A percentile compares a stretch with the other conserved stretches of the same genome.
These are phyloP conservation scores for Poicephalus gulielmi DNA, from an alignment of 2,113 vertebrate species.

Conservation along the genomic window DNA sequence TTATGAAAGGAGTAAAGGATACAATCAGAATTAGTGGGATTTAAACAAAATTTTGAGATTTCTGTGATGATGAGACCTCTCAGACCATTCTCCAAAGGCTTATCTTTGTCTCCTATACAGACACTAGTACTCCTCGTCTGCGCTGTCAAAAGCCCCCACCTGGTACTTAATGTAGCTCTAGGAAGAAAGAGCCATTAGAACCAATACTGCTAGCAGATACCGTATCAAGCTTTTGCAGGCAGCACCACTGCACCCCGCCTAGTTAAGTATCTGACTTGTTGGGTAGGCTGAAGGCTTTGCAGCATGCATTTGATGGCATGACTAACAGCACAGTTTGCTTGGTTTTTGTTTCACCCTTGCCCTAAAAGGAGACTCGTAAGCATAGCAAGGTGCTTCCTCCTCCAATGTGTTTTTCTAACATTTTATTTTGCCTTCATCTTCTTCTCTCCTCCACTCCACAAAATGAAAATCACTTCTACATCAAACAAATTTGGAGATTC, in stretches of 20 bases:
- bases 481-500: not conserved
- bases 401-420: not conserved
- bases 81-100: not conserved
- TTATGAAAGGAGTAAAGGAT: not conserved
- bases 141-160: not conserved
- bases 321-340: not conserved
- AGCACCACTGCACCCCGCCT: not conserved
- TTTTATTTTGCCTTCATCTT: not conserved
- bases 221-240: not conserved
- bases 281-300: not conserved
- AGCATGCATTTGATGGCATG: not conserved
- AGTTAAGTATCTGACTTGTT: not conserved
- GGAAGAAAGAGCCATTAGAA: not conserved
- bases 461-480: not conserved
- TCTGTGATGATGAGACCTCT: not conserved
- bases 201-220: not conserved
- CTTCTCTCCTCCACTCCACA: not conserved
- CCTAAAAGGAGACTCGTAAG: not conserved
- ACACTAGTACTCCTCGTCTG: not conserved
- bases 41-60: not conserved
- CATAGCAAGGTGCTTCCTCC: not conserved
- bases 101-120: not conserved
- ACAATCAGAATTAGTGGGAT: not conserved
- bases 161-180: not conserved
- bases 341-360: not conserved